Base-by-base conservation (phyloP, 2,888 invertebrate species). In the Harpalus rufipes region DNA sequence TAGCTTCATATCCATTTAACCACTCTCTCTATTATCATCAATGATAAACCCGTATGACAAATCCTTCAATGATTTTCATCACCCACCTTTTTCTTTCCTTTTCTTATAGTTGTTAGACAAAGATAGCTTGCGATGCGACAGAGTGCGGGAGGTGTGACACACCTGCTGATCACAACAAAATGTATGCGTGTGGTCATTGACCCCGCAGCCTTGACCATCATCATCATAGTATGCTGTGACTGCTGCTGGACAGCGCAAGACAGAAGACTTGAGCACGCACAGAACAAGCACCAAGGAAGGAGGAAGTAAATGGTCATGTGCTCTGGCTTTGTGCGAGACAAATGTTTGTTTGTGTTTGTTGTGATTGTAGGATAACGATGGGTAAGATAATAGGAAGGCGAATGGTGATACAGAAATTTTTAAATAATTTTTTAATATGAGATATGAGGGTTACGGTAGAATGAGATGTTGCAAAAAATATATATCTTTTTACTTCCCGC, bases 121-220 rank as follows among this genome's bases (percentile, higher is more conserved):
- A 63, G 63, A 63, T 2, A 18, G 18, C 12, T 18, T 21, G 18
- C 21, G 63, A 21, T 18, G 59, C 59, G 59, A 21, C 16, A 21
- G 63, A 63, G 58, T 56, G 32, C 78, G 78, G 58, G 58, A 78
- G 78, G 81, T 72, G 81, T 68, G 81, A 81, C 81, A 81, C 81
- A 81, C 81, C 81, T 81, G 81, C 81, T 81, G 81, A 81, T 81
- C 81, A 72, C 21, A 68, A 81, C 65, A 68, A 81, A 81, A 81
- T 81, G 72, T 72, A 72, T 81, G 81, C 58, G 81, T 81, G 81
- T 72, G 81, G 81, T 72, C 81, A 72, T n/a, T 68, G 81, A 81
- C 68, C 81, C 25, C 61, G 16, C 81, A 81, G 44, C 81, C 81
- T 81, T 81, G 81, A 81, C 81, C 81, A 81, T 81, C 81, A 81